Base-by-base conservation (phyloP, 2,797 vertebrate genomes). In the Artibeus jamaicensis region DNA sequence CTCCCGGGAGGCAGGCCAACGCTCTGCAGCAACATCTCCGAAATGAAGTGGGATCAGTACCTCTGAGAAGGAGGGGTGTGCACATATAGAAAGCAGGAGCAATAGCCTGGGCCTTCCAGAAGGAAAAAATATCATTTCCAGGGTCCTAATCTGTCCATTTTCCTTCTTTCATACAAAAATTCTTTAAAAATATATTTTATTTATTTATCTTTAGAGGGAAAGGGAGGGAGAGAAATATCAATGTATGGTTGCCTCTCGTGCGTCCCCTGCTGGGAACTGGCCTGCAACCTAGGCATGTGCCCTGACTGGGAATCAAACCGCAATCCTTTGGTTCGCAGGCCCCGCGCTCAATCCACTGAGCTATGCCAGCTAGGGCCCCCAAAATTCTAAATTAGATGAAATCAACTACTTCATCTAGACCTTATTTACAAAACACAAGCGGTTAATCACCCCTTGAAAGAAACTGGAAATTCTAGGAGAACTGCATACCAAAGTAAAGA, bases 331-430 rank as follows among this genome's bases (percentile, higher is more conserved):
- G n/a, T n/a, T n/a, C n/a, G n/a, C n/a, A n/a, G n/a, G n/a, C n/a
- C n/a, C n/a, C n/a, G n/a, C n/a, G n/a, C n/a, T n/a, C n/a, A n/a
- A n/a, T n/a, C n/a, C n/a, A n/a, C n/a, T n/a, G n/a, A n/a, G n/a
- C n/a, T n/a, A n/a, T n/a, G n/a, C n/a, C n/a, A n/a, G n/a, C n/a
- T n/a, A n/a, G n/a, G n/a, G n/a, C n/a, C n/a, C n/a, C n/a, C n/a
- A n/a, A n/a, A n/a, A 34, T 32, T 84, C 39, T 59, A 42, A 93
- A 14, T 86, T 94, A 90, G 88, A 84, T 50, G n/a, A 95, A 89
- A 95, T 74, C 21, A 87, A 82, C 39, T 24, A 68, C 67, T 84
- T 93, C 39, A 83, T 26, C 24, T 62, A 76, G 84, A 50, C 39
- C 70, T 88, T 90, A 55, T 86, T 89, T 57, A 93, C 5, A 59